phyloP scores from a whole-genome alignment of 2,797 vertebrate genomes.

The Pseudotriccus pelzelni region DNA sequence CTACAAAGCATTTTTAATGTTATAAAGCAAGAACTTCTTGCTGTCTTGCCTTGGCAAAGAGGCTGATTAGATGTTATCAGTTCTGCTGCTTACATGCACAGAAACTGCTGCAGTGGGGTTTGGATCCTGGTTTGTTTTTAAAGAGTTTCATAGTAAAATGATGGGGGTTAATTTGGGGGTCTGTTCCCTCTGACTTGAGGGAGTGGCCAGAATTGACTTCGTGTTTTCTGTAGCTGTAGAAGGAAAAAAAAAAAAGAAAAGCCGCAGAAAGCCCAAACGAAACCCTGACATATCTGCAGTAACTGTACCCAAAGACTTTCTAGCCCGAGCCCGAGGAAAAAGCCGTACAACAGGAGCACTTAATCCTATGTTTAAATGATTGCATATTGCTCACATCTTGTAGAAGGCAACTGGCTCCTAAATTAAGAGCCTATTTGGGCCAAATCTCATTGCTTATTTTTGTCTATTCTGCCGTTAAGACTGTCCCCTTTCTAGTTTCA shows the following conservation, averaged over 20 bases:
- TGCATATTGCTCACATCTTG: fast-evolving
- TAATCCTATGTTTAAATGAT: background rate
- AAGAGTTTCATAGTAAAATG: background rate
- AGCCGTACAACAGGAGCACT: background rate
- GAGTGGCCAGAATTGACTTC: background rate
- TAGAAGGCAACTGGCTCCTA: background rate
- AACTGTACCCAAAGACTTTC: background rate
- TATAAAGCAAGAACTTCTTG: constrained; percentile 69
- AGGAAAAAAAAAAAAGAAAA: background rate
- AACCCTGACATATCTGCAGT: background rate
- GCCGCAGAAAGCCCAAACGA: background rate
- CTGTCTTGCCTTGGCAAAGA: constrained; percentile 61
- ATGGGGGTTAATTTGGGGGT: background rate
- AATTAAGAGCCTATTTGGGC: background rate
- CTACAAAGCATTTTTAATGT: constrained; percentile 70
- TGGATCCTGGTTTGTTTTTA: constrained; percentile 15
- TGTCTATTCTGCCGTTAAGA: background rate
- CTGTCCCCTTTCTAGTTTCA: background rate
- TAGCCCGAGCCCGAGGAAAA: background rate
- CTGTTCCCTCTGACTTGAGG: background rate
- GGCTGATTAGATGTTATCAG: constrained; percentile 67
- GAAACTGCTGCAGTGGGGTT: constrained; percentile 47
- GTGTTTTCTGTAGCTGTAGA: background rate
- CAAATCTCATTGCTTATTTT: background rate
- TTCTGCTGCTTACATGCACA: constrained; percentile 50